phyloP scores from a whole-genome alignment of 2,113 vertebrate species.

The Bambusicola thoracicus region DNA sequence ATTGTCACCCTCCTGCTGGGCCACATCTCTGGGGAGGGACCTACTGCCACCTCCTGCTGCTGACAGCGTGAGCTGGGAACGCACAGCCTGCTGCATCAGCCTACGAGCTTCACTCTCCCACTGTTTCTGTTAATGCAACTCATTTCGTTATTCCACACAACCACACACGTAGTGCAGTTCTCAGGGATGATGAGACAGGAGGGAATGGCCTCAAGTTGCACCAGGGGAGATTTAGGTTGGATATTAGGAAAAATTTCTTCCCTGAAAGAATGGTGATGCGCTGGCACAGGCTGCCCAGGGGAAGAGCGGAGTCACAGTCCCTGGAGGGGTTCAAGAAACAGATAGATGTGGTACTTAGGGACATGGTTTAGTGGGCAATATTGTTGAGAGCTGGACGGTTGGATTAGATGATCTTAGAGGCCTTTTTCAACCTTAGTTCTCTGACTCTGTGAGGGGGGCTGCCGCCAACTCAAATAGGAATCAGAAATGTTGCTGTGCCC shows the following conservation, averaged over 20 bases:
- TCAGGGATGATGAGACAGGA: not conserved
- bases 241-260: too few species aligned
- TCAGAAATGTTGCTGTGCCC: not conserved
- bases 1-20: accelerated
- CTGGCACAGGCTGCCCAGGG: too few species aligned
- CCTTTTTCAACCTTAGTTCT: too few species aligned
- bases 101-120: not conserved
- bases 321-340: too few species aligned
- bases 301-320: too few species aligned
- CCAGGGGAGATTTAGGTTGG: too few species aligned
- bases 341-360: too few species aligned
- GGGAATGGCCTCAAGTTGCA: too few species aligned
- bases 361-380: too few species aligned
- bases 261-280: too few species aligned
- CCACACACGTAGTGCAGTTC: not conserved
- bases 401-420: too few species aligned
- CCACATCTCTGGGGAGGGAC: not conserved
- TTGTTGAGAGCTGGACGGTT: too few species aligned
- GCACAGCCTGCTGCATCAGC: not conserved
- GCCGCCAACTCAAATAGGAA: not conserved
- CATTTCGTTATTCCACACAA: not conserved
- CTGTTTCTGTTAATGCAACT: not conserved
- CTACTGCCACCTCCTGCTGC: accelerated
- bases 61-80: accelerated
- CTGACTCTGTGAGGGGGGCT: not conserved